A percentile compares a stretch with the other conserved stretches of the same genome.
Evolutionary conservation across 1,140 invertebrate species (phyloP).

Genomic region (Zaprionus camerounensis): DNA sequence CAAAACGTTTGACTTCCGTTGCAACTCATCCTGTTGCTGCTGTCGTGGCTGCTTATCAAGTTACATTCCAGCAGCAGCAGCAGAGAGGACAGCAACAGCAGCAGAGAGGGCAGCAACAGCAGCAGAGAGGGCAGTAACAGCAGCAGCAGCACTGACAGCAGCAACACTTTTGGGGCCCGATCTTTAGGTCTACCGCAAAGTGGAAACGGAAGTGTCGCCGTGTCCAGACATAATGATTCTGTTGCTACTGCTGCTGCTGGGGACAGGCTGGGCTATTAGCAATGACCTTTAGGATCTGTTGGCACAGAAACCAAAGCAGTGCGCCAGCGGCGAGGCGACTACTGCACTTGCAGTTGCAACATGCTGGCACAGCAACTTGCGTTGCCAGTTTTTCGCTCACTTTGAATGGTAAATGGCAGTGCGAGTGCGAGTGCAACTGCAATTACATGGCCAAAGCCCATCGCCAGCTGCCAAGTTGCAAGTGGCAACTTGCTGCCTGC

Average conservation of each 20-base stretch:
- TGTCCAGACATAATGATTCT: conserved; percentile 45
- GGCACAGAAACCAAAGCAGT: conserved; percentile 76
- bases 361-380: conserved; percentile 28
- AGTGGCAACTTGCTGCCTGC: conserved; percentile 26
- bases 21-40: conserved; percentile 52
- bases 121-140: conserved; percentile 3
- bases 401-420: conserved; percentile 56
- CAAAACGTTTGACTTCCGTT: conserved; percentile 66
- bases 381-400: conserved; percentile 59
- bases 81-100: no score
- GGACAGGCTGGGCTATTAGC: conserved; percentile 55
- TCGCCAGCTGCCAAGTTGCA: conserved; percentile 45
- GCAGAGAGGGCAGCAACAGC: conserved; percentile 6
- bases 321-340: conserved; percentile 25
- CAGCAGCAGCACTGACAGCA: conserved; percentile 1
- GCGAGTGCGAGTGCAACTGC: conserved; percentile 38
- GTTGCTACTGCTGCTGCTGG: background rate
- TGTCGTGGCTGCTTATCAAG: conserved; percentile 31
- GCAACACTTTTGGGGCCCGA: conserved; percentile 40
- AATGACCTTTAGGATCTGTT: conserved; percentile 69
- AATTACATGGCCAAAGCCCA: conserved; percentile 58
- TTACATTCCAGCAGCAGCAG: conserved; percentile 19
- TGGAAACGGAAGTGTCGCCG: conserved; percentile 81
- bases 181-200: conserved; percentile 71
- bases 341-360: conserved; percentile 11